Percentiles rank a stretch among this genome's conserved stretches.
Conservation (phyloP, 1,140 invertebrate species). For the Branchinecta lynchi region DNA sequence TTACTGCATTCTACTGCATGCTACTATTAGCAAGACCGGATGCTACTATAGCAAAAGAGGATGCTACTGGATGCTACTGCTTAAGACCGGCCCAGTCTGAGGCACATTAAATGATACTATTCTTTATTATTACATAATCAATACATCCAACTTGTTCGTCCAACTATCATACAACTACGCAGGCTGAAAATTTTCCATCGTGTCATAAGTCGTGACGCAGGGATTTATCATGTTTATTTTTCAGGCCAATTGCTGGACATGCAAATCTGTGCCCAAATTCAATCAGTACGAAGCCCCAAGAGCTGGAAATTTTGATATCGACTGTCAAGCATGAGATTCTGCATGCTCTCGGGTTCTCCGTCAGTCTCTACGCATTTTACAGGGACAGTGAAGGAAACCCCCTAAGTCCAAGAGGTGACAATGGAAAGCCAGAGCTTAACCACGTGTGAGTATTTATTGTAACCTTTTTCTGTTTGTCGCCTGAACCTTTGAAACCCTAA, state of each 20-base stretch:
- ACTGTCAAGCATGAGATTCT: conserved; percentile 98
- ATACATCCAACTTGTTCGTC: conserved; percentile 11
- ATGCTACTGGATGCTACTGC: no score
- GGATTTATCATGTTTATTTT: conserved; percentile 25
- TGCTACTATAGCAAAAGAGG: no score
- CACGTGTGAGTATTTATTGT: conserved; percentile 50
- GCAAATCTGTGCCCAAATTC: conserved; percentile 94
- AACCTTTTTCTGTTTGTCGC: conserved; percentile 13
- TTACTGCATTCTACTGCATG: no score
- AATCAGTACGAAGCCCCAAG: conserved; percentile 79
- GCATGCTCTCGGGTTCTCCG: conserved; percentile 90
- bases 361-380: conserved; percentile 87
- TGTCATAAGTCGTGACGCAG: no score
- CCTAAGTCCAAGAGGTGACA: conserved; percentile 59
- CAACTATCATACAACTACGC: conserved; percentile 10
- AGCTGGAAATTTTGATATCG: conserved; percentile 78
- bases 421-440: conserved; percentile 73
- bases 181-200: no score
- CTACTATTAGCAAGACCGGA: no score
- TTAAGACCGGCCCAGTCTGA: no score
- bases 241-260: conserved; percentile 90
- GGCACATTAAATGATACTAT: no score
- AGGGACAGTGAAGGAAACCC: conserved; percentile 69
- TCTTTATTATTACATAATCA: no score
- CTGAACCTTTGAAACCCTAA: not conserved